These are phyloP conservation scores for Sarcoramphus papa DNA, from an alignment of 2,797 vertebrate genomes.

Conservation along the genomic window DNA sequence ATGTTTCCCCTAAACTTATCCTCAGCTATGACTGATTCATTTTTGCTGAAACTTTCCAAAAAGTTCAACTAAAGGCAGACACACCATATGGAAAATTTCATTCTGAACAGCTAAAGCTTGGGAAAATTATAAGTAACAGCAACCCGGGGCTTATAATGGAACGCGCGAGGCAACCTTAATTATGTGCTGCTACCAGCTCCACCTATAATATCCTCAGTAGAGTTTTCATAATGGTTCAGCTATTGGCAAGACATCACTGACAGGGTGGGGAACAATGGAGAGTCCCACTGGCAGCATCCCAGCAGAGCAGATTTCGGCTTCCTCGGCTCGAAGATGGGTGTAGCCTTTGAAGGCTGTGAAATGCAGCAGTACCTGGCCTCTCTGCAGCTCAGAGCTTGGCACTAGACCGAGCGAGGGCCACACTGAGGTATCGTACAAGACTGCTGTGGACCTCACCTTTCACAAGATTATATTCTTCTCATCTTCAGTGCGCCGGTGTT, in stretches of 20 bases:
- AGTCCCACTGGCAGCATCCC: neutral
- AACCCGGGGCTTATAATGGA: neutral
- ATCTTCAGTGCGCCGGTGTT: fast-evolving
- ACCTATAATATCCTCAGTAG: neutral
- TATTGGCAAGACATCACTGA: neutral
- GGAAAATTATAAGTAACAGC: neutral
- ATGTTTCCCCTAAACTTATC: neutral
- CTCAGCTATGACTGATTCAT: neutral
- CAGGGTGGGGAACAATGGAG: neutral
- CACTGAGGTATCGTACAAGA: neutral
- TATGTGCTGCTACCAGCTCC: slow-evolving; percentile 31
- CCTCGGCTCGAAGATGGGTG: neutral
- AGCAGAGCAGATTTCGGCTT: neutral
- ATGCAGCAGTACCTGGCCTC: neutral
- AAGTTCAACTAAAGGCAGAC: neutral
- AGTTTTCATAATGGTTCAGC: neutral
- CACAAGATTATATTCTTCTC: neutral
- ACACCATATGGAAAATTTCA: slow-evolving; percentile 36
- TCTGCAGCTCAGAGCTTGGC: neutral
- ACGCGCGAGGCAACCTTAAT: neutral
- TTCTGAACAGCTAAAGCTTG: neutral
- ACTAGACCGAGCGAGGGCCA: neutral
- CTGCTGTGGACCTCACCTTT: neutral
- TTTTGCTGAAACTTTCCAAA: neutral
- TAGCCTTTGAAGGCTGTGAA: neutral